phyloP scores from a whole-genome alignment of 2,113 vertebrate genomes.

The Gymnocephalus cernua region DNA sequence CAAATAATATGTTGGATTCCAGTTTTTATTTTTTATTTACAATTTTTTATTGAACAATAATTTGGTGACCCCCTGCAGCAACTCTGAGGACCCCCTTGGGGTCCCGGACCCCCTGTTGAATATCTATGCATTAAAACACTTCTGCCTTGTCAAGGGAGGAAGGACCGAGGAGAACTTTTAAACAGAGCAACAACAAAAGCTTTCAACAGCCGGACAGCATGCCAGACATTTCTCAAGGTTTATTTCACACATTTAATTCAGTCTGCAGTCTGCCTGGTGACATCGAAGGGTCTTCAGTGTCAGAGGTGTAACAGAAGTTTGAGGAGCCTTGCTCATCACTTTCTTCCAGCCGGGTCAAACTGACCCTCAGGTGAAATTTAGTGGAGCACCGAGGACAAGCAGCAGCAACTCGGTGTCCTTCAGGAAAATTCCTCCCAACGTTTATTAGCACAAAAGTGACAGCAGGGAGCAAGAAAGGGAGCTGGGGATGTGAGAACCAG shows the following conservation, averaged over 20 bases:
- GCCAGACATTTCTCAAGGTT: not conserved
- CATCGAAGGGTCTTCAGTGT: not conserved
- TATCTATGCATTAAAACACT: not conserved
- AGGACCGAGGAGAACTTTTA: not conserved
- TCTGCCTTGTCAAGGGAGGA: not conserved
- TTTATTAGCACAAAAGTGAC: constrained; percentile 46
- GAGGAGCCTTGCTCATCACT: constrained; percentile 12
- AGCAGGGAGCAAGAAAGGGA: constrained; percentile 15
- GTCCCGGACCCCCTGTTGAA: too few species aligned
- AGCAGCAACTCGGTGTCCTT: constrained; percentile 40
- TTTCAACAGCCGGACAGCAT: not conserved
- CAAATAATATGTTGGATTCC: too few species aligned
- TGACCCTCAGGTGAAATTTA: constrained; percentile 34
- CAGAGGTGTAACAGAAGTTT: constrained; percentile 14
- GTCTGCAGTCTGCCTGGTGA: not conserved
- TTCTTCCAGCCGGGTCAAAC: constrained; percentile 20
- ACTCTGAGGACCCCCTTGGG: too few species aligned
- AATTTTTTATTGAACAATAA: too few species aligned
- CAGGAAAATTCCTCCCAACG: constrained; percentile 35
- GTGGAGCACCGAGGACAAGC: constrained; percentile 24
- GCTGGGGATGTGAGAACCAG: constrained; percentile 15
- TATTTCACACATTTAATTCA: not conserved
- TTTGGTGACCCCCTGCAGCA: too few species aligned
- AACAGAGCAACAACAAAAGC: not conserved
- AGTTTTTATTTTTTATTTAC: too few species aligned